A percentile compares a stretch with the other conserved stretches of the same genome.
Conservation (phyloP, 2,888 invertebrate species). For the Perdita meconis region DNA sequence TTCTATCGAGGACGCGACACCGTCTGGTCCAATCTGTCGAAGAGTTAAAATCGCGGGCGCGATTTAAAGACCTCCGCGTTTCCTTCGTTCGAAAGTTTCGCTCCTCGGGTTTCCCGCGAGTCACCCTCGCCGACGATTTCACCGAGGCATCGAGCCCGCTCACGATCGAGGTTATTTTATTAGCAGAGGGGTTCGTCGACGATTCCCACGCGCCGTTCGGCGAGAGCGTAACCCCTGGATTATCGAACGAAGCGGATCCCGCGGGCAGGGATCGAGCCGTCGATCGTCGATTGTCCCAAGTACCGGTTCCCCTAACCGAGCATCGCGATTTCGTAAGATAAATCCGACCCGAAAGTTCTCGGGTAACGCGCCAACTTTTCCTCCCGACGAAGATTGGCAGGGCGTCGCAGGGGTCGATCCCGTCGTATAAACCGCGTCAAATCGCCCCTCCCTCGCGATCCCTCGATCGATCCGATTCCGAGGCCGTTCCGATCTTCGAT, state of each 20-base stretch:
- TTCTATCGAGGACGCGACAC: constrained; percentile 1
- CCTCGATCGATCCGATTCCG: too few relatives aligned
- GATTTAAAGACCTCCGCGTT: too few relatives aligned
- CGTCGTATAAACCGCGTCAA: not conserved
- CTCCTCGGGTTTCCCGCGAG: not conserved
- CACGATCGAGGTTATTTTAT: not conserved
- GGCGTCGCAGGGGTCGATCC: not conserved
- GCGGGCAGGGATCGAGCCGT: not conserved
- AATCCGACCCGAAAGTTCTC: constrained; percentile 34
- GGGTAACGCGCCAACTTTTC: constrained; percentile 11
- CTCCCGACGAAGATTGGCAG: constrained; percentile 1
- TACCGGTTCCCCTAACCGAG: not conserved
- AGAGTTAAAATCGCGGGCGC: too few relatives aligned
- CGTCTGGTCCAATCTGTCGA: not conserved
- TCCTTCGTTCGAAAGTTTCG: not conserved
- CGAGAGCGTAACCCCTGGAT: not conserved
- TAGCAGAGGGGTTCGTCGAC: not conserved
- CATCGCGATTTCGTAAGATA: not conserved
- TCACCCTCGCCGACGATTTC: not conserved
- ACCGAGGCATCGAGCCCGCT: not conserved
- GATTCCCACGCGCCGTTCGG: not conserved
- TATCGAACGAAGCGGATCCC: not conserved
- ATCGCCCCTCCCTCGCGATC: too few relatives aligned
- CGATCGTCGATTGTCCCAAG: not conserved
- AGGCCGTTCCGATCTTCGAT: too few relatives aligned